Conservation (phyloP, 2,888 invertebrate genomes). For the Lithophane ornitopus region DNA sequence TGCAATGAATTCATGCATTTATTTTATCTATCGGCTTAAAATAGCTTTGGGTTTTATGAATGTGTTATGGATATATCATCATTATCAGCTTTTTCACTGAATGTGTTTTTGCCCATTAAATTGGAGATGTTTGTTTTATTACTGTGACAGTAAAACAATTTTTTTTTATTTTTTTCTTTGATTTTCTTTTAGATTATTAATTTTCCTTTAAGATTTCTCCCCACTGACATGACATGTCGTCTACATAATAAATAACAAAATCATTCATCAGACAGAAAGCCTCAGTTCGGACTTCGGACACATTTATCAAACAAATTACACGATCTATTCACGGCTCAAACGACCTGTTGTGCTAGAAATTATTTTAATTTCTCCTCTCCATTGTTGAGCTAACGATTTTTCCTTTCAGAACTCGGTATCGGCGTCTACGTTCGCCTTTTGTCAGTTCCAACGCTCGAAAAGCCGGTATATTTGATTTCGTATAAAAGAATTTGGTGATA, state of each 20-base stretch:
- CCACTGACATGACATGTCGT: conserved; percentile 3
- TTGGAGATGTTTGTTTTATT: not conserved
- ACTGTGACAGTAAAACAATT: too few species aligned
- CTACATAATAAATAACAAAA: conserved; percentile 16
- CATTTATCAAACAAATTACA: conserved; percentile 64
- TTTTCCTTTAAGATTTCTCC: conserved; percentile 6
- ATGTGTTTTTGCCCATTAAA: not conserved
- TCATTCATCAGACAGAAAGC: conserved; percentile 35
- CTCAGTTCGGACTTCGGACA: conserved; percentile 35
- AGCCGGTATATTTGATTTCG: conserved; percentile 62
- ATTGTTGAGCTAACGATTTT: conserved; percentile 63
- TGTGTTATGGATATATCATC: not conserved
- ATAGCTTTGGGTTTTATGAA: conserved; percentile 1
- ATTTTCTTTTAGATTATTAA: not conserved
- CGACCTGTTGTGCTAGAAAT: conserved; percentile 64
- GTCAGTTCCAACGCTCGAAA: conserved; percentile 51
- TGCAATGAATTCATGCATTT: conserved; percentile 27
- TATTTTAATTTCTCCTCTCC: conserved; percentile 62
- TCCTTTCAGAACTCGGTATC: conserved; percentile 52
- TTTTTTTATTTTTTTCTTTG: not conserved
- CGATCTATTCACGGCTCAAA: conserved; percentile 53
- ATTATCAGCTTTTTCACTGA: not conserved
- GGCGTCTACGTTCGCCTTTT: conserved; percentile 56
- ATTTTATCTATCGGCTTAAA: conserved; percentile 17
- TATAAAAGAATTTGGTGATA: conserved; percentile 61